Conservation (phyloP, 2,113 vertebrate genomes). For the Callipepla squamata region DNA sequence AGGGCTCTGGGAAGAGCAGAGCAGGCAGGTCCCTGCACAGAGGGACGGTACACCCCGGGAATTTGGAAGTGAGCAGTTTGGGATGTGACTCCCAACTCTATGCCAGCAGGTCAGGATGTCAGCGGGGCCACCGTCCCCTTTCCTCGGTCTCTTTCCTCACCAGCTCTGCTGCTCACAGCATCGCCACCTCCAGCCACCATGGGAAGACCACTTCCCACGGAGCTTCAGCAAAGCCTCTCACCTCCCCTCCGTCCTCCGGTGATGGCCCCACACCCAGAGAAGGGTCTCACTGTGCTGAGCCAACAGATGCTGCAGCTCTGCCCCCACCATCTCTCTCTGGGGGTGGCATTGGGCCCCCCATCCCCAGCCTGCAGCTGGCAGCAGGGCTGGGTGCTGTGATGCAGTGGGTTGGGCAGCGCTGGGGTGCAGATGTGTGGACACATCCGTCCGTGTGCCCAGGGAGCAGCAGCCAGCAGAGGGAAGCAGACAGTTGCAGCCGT, state of each 20-base stretch:
- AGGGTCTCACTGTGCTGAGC: not conserved
- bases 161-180: accelerated
- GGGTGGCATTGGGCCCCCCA: not conserved
- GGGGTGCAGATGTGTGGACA: not conserved
- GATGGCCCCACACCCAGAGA: not conserved
- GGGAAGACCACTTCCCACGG: not conserved
- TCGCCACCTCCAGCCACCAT: not conserved
- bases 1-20: accelerated
- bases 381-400: not conserved
- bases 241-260: accelerated
- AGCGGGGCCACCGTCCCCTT: accelerated
- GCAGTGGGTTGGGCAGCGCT: not conserved
- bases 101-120: not conserved
- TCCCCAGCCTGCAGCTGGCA: not conserved
- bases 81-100: not conserved
- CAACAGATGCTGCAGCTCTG: not conserved
- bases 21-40: not conserved
- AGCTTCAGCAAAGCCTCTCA: not conserved
- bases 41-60: not conserved
- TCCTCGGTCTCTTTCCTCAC: not conserved
- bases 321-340: not conserved
- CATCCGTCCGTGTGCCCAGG: accelerated
- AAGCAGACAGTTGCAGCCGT: not conserved
- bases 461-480: slow-evolving; percentile 36
- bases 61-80: accelerated